Evolutionary conservation across 37 sponge, comb jelly and placozoan species (phyloP), one percentile per base, ranked within the genome.

Genomic region (Cladorhizidae sp.): DNA sequence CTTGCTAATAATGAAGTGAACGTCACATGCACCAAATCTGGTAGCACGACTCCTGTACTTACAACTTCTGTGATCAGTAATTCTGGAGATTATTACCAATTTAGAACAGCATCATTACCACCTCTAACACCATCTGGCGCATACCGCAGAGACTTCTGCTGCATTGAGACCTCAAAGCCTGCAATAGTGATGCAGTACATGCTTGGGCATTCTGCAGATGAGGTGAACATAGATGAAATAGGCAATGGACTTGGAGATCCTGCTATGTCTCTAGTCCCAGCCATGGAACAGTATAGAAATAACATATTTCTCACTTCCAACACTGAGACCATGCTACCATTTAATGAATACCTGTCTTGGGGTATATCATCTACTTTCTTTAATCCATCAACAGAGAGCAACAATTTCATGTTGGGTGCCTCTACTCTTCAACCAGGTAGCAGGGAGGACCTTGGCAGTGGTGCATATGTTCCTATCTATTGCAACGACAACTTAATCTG

Each of bases 151-250:
- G 70, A 81, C 18, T 89, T 72, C 40, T 89, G 90, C 64, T 89
- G 64, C 40, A 59, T 89, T 25, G 73, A 79, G 31, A 45, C 85
- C 14, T 67, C 58, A 57, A 35, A 32, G 11, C 90, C 90, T 45
- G 72, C 72, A 0, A 17, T 42, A 22, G 85, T 89, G 21, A 74
- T 80, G 75, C 85, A 84, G 64, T 89, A 80, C 39, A 36, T 70
- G 17, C 14, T 67, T 26, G 90, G 90, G 0, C 84, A 83, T 62
- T 72, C 73, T 54, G 52, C 29, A 28, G 84, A 89, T 73, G 45
- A 71, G 22, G 23, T 43, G 0, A 3, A 5, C 14, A n/a, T 40
- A 17, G 28, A 3, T 22, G 67, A 61, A 26, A 33, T 26, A 55
- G n/a, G 20, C 1, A 43, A 39, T 23, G 68, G 33, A 5, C 62